These are phyloP conservation scores for Eumeta japonica DNA, from an alignment of 1,140 invertebrate species.

Conservation along the genomic window DNA sequence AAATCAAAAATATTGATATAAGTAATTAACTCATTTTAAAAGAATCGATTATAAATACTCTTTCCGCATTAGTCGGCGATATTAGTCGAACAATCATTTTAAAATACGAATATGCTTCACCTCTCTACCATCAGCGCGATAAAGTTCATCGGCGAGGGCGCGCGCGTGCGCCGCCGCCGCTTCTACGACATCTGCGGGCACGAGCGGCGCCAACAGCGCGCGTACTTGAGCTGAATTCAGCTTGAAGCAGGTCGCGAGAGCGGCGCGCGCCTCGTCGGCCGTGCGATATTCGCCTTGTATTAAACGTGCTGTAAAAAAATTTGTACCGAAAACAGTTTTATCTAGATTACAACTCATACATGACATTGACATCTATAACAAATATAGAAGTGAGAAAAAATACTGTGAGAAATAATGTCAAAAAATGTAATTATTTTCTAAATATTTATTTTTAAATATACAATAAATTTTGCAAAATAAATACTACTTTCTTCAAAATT, in stretches of 20 bases:
- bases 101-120: slow-evolving; percentile 56
- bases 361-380: not conserved
- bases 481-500: no score
- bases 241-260: slow-evolving; percentile 95
- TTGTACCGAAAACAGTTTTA: not conserved
- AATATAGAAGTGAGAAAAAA: no score
- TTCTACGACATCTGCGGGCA: slow-evolving; percentile 60
- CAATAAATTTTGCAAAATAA: no score
- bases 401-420: no score
- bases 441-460: no score
- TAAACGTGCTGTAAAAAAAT: slow-evolving; percentile 25
- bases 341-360: no score
- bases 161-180: slow-evolving; percentile 78
- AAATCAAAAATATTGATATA: no score
- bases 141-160: slow-evolving; percentile 89
- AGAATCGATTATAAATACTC: no score
- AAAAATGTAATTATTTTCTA: no score
- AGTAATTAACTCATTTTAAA: no score
- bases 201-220: slow-evolving; percentile 66
- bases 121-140: slow-evolving; percentile 84
- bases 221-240: slow-evolving; percentile 94
- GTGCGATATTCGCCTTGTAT: slow-evolving; percentile 58
- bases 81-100: no score
- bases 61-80: no score
- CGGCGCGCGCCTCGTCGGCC: slow-evolving; percentile 85